Evolutionary conservation across 2,113 vertebrate genomes (phyloP).

Genomic region (Merops nubicus): DNA sequence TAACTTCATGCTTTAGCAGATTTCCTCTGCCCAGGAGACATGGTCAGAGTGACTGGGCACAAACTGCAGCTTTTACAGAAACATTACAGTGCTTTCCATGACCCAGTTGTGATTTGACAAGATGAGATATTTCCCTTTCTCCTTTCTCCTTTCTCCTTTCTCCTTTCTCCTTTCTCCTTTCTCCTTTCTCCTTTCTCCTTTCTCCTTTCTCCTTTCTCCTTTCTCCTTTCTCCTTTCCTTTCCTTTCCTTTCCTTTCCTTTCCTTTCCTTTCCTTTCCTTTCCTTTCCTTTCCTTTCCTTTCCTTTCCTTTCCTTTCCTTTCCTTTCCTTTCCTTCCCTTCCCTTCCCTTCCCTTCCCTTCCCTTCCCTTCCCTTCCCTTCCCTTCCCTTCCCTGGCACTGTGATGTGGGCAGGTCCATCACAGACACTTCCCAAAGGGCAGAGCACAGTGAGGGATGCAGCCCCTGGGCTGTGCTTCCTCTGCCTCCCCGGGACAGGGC

Average conservation of each 20-base stretch:
- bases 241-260: neutral
- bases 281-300: neutral
- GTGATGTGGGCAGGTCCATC: neutral
- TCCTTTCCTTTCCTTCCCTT: neutral
- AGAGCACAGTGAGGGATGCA: neutral
- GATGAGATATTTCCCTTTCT: neutral
- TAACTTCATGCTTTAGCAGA: neutral
- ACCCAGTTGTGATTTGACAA: neutral
- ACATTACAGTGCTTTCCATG: fast-evolving
- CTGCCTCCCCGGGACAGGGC: neutral
- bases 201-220: too few relatives aligned
- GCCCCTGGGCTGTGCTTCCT: neutral
- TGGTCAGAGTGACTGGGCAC: neutral
- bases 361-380: neutral
- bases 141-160: neutral
- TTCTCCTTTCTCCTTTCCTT: neutral
- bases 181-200: too few relatives aligned
- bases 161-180: too few relatives aligned
- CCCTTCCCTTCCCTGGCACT: neutral
- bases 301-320: neutral
- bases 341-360: neutral
- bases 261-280: neutral
- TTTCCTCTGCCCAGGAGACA: neutral
- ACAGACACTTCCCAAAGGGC: neutral
- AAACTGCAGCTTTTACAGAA: neutral